Evolutionary conservation across 2,888 invertebrate genomes (phyloP), one percentile per base, ranked within the genome.

Genomic region (Petrolisthes manimaculis): DNA sequence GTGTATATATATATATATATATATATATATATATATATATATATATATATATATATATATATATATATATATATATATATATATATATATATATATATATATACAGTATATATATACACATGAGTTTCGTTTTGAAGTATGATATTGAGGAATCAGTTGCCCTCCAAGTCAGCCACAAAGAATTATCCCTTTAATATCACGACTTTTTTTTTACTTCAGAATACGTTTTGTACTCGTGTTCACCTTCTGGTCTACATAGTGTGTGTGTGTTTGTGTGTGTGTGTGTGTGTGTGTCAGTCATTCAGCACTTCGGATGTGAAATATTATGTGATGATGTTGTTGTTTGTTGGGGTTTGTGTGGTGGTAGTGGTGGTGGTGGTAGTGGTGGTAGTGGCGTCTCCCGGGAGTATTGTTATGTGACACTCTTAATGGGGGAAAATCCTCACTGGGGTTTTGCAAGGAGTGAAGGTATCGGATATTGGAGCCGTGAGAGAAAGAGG

Each of bases 21-120:
- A 77, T 8, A 77, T 8, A 77, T 8, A 24, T 8, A 77, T 8
- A 77, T 8, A 77, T 8, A 77, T 8, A 8, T 8, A 77, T 77
- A 8, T 77, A 77, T 77, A 77, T 77, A 77, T 77, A 5, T 77
- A 77, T 77, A 77, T 77, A 77, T 77, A 77, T 77, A 24, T 77
- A 77, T 5, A 9, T 77, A 77, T 77, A 77, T 77, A 77, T 21
- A 77, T 77, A 77, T 77, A 77, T 77, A 21, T 77, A 21, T 77
- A 77, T 77, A 77, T 77, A 77, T 77, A 5, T 77, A 77, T 67
- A 71, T 61, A 61, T 61, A 61, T 61, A 74, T 74, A 74, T 74
- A 74, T 74, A 74, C 74, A 5, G 5, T 18, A 21, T 74, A 18
- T n/a, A 8, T 74, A n/a, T 74, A 5, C 6, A n/a, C n/a, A n/a